Percentiles rank a stretch among this genome's conserved stretches.
Conservation (phyloP, 92 coral and sea anemone genomes). For the Phenganax subtilis region DNA sequence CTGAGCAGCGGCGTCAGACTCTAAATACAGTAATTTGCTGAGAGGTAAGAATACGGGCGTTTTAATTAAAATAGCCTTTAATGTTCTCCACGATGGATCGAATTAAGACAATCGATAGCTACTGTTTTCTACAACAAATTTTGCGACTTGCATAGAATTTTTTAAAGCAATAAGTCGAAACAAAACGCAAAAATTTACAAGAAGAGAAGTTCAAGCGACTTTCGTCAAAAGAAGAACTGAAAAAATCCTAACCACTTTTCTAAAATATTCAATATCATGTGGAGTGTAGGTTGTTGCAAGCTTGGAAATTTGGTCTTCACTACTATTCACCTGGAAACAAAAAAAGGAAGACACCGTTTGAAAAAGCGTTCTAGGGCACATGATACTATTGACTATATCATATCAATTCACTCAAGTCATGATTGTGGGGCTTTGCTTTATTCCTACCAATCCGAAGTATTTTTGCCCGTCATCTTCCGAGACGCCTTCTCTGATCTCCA, state of each 20-base stretch:
- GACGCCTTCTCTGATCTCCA: conserved; percentile 70
- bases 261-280: conserved; percentile 80
- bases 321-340: conserved; percentile 63
- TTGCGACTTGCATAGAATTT: too few species aligned
- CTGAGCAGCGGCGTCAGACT: too few species aligned
- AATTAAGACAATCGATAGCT: too few species aligned
- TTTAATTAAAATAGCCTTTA: too few species aligned
- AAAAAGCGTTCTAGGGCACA: not conserved
- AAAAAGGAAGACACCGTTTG: not conserved
- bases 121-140: too few species aligned
- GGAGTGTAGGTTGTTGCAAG: conserved; percentile 84
- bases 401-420: not conserved
- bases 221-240: not conserved
- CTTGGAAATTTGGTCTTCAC: conserved; percentile 87
- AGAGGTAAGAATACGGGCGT: too few species aligned
- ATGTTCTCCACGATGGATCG: too few species aligned
- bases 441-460: conserved; percentile 74
- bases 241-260: conserved; percentile 69
- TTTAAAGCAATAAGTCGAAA: too few species aligned
- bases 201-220: not conserved
- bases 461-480: conserved; percentile 83
- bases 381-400: not conserved
- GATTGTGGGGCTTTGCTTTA: not conserved
- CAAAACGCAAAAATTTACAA: too few species aligned
- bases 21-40: too few species aligned